Conservation (phyloP, 2,797 vertebrate species). For the Hydrophis major region DNA sequence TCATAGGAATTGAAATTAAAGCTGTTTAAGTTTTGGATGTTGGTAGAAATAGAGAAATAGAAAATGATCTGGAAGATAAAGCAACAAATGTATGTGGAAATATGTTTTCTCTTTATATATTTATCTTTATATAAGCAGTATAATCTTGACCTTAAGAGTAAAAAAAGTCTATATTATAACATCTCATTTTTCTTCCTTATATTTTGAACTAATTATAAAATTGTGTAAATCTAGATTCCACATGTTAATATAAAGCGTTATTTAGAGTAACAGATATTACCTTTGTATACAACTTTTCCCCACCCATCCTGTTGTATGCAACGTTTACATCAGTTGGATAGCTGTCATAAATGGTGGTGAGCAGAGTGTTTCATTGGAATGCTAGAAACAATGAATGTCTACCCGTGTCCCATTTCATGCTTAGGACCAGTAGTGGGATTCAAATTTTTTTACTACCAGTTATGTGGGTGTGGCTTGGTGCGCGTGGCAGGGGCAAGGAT, state of each 20-base stretch:
- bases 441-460: too few species aligned
- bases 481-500: too few species aligned
- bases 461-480: too few species aligned
- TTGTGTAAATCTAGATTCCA: background rate
- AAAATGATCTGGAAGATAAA: background rate
- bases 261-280: background rate
- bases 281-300: background rate
- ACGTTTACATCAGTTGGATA: background rate
- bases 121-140: background rate
- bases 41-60: background rate
- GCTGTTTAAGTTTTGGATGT: background rate
- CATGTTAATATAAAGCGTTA: background rate
- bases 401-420: background rate
- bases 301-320: background rate
- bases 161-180: background rate
- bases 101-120: background rate
- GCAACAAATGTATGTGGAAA: background rate
- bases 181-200: background rate
- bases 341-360: background rate
- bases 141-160: background rate
- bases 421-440: background rate
- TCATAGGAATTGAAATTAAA: background rate
- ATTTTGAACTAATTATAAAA: background rate
- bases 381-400: background rate
- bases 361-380: background rate